Conservation (phyloP, 2,888 invertebrate genomes). For the Acronicta leporina region DNA sequence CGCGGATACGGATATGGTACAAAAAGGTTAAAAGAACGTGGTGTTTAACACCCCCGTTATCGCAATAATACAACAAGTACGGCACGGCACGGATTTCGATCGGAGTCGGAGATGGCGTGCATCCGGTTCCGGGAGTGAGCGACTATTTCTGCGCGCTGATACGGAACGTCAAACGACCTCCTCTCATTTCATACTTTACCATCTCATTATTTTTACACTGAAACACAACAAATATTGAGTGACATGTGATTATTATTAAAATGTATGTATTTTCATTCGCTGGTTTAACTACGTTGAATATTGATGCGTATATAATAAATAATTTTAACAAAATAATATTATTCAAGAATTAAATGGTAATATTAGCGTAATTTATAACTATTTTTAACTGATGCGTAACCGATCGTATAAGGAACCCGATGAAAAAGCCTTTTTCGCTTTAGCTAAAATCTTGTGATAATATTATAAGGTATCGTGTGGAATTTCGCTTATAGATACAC, state of each 20-base stretch:
- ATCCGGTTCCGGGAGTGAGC: conserved; percentile 64
- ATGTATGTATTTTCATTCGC: conserved; percentile 5
- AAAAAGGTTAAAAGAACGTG: conserved; percentile 28
- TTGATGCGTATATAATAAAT: too few relatives aligned
- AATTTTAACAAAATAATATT: too few relatives aligned
- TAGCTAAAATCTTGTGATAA: too few relatives aligned
- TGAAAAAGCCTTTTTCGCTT: too few relatives aligned
- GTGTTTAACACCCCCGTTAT: conserved; percentile 42
- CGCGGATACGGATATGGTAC: conserved; percentile 2
- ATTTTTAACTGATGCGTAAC: too few relatives aligned
- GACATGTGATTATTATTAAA: conserved; percentile 26
- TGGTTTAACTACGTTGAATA: conserved; percentile 2
- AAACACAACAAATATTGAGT: conserved; percentile 46
- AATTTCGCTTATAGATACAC: too few relatives aligned
- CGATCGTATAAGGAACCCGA: too few relatives aligned
- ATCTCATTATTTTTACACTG: conserved; percentile 61
- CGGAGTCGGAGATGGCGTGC: conserved; percentile 64
- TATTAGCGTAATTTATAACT: too few relatives aligned
- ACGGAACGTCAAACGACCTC: conserved; percentile 51
- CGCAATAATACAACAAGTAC: conserved; percentile 49
- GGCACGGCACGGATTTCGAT: conserved; percentile 58
- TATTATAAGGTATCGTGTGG: too few relatives aligned
- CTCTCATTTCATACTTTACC: conserved; percentile 57
- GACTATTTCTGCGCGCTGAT: conserved; percentile 58
- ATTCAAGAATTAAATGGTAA: too few relatives aligned